Base-by-base conservation (phyloP, 2,797 vertebrate genomes). In the Manis javanica region DNA sequence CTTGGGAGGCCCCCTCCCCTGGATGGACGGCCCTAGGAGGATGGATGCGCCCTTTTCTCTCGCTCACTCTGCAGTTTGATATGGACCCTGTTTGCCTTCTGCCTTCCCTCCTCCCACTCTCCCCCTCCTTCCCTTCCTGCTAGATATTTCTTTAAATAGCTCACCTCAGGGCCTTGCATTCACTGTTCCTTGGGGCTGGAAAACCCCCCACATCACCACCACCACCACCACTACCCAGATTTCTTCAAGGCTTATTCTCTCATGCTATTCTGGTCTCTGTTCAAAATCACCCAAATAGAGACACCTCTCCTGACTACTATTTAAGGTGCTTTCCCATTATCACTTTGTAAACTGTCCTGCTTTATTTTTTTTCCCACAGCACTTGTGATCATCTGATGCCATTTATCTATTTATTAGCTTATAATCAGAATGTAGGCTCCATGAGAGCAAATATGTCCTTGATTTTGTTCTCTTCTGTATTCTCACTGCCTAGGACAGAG, bases 361-460 rank as follows among this genome's bases (percentile, higher is more conserved):
- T 69, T 91, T 55, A 7, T 68, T 39, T 49, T 42, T 63, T 53
- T 21, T 5, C 1, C 31, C 77, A 55, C 34, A 75, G 23, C 2
- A 9, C 68, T 72, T 90, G 46, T 71, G 29, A 66, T 71, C n/a
- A 37, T 12, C 31, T 18, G 37, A 55, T 64, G 1, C 46, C 68
- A n/a, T 24, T 78, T 51, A n/a, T 37, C 91, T 39, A 3, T 39
- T 57, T 75, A 53, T 68, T 83, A 5, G 7, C 26, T 66, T 55
- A 83, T 69, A 68, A 29, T n/a, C 53, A 82, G 82, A 94, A 75
- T 31, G 37, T 71, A 74, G 46, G 1, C 24, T 93, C 42, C 15
- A 3, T n/a, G 10, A 42, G 63, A 19, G 39, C 23, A 72, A 29
- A 79, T 1, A 11, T 14, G 69, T 53, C 11, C 42, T 82, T 7